Base-by-base conservation (phyloP, 1,140 invertebrate genomes). In the Drosophila nannoptera region DNA sequence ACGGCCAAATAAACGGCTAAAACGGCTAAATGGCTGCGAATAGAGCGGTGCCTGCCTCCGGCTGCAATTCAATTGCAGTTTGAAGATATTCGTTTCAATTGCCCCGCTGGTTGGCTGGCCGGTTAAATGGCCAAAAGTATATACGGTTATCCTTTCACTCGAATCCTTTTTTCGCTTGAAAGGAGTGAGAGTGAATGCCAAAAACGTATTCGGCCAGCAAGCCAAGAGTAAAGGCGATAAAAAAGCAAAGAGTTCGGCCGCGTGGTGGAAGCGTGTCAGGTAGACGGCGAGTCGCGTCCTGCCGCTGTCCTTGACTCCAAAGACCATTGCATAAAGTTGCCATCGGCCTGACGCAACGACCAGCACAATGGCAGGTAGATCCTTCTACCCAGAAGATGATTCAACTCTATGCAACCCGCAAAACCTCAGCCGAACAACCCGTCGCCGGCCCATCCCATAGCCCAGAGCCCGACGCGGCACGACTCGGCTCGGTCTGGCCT, bases 331-430 rank as follows among this genome's bases (percentile, higher is more conserved):
- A 70, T 70, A 70, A 70, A 70, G 49, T 70, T 66, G 67, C 67
- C 61, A 64, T 60, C 35, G 59, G 50, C 50, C 66, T 68, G 60
- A 69, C 67, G 62, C 68, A 65, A 66, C 59, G 54, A 22, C 46
- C 8, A 9, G 12, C 2, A 52, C 49, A 52, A 52, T 52, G 49
- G 32, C 68, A 66, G 68, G 61, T 66, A 70, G 54, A n/a, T 12
- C 7, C 52, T 22, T 22, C 22, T 66, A 66, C 33, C 54, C 29
- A 59, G 54, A 52, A 56, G 61, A 74, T 77, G 74, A 81, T 78
- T 69, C 73, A 80, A 80, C 78, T 73, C 61, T 69, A 82, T 81
- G 74, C 74, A 81, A 74, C 77, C 77, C 77, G 52, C 77, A 82
- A 80, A 80, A 73, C 69, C 76, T 80, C 76, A 75, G 68, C 33